These are phyloP conservation scores for Mesoclemmys tuberculata DNA, from an alignment of 2,113 vertebrate species.

Conservation along the genomic window DNA sequence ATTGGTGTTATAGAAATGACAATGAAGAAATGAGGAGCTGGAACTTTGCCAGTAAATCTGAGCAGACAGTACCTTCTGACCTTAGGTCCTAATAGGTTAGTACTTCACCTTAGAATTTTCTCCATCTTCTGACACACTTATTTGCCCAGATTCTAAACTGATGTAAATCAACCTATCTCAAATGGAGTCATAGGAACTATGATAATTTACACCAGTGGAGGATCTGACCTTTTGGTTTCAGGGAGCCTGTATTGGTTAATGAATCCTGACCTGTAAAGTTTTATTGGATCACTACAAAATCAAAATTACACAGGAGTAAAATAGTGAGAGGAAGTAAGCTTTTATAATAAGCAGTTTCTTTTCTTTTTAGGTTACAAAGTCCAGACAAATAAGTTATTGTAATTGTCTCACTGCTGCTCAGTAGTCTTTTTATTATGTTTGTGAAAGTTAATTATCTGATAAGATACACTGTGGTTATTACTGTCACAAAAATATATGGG, in stretches of 20 bases:
- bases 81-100: neutral
- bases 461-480: slow-evolving; percentile 82
- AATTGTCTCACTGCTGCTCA: slow-evolving; percentile 75
- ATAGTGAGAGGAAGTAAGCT: neutral
- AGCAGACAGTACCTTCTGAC: neutral
- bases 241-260: neutral
- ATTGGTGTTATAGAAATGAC: neutral
- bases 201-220: neutral
- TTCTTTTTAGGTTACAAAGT: slow-evolving; percentile 8
- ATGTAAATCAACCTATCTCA: neutral
- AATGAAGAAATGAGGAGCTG: neutral
- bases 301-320: neutral
- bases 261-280: neutral
- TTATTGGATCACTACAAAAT: neutral
- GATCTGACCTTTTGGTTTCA: neutral
- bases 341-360: neutral
- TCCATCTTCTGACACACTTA: neutral
- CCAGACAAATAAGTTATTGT: slow-evolving; percentile 77
- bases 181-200: neutral
- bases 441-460: slow-evolving; percentile 90
- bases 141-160: neutral
- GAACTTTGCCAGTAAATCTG: neutral
- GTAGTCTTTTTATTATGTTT: slow-evolving; percentile 80
- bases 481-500: slow-evolving; percentile 79
- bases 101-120: neutral